A percentile compares a stretch with the other conserved stretches of the same genome.
phyloP scores from a whole-genome alignment of 1,140 invertebrate species.

The Venturia canescens region DNA sequence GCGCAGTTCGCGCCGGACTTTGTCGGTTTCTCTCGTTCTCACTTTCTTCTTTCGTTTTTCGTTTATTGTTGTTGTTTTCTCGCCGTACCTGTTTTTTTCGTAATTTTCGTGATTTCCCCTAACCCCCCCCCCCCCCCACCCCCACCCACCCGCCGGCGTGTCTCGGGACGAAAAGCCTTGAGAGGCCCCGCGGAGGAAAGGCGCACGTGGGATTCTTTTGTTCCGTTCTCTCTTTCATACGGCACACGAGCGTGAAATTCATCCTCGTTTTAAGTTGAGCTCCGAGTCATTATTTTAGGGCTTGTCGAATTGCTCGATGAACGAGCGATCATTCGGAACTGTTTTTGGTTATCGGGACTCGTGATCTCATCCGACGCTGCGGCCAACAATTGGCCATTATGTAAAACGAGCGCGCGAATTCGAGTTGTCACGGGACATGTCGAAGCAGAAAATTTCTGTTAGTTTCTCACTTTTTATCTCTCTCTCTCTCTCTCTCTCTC shows the following conservation, averaged over 20 bases:
- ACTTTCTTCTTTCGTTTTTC: constrained; percentile 23
- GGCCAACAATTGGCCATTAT: no score
- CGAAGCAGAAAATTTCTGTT: no score
- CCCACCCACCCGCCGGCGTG: no score
- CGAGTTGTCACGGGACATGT: no score
- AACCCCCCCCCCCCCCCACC: neutral
- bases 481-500: no score
- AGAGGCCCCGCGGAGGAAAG: neutral
- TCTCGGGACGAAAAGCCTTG: neutral
- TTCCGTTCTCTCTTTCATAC: neutral
- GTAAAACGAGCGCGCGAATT: no score
- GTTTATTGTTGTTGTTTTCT: constrained; percentile 26
- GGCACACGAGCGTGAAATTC: neutral
- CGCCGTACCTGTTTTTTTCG: constrained; percentile 25
- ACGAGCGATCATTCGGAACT: neutral
- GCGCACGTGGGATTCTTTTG: constrained; percentile 11
- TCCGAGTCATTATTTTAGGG: constrained; percentile 1
- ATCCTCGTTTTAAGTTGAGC: neutral
- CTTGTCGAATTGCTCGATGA: neutral
- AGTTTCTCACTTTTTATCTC: no score
- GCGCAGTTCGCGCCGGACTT: constrained; percentile 47
- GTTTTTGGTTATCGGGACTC: neutral
- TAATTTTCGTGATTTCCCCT: constrained; percentile 4
- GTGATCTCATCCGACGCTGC: no score
- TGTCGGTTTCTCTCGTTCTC: constrained; percentile 46